Percentiles rank a stretch among this genome's conserved stretches.
phyloP scores from a whole-genome alignment of 2,113 vertebrate genomes.

The Notiomystis cincta region DNA sequence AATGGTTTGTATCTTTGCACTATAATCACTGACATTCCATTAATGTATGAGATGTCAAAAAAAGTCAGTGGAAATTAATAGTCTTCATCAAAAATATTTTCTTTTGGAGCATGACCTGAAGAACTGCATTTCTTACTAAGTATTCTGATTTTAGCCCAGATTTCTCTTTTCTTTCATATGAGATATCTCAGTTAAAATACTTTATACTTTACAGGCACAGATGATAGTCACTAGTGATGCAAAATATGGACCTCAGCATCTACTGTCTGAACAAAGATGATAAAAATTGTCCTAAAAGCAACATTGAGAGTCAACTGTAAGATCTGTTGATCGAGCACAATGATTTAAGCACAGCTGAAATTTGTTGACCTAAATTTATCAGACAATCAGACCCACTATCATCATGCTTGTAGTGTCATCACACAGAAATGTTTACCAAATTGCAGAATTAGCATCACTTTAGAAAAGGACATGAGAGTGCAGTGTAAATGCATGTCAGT shows the following conservation, averaged over 20 bases:
- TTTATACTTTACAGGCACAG: not conserved
- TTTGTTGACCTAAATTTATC: not conserved
- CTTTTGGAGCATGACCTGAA: not conserved
- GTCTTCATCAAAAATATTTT: not conserved
- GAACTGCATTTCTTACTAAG: not conserved
- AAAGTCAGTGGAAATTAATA: not conserved
- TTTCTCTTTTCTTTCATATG: not conserved
- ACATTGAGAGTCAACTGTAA: not conserved
- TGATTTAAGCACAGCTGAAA: not conserved
- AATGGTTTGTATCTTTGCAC: not conserved
- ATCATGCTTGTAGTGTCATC: not conserved
- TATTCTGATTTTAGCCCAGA: not conserved
- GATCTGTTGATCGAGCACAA: not conserved
- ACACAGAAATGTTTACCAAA: not conserved
- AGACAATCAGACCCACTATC: not conserved
- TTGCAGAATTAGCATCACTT: not conserved
- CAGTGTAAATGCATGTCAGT: not conserved
- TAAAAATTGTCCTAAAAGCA: not conserved
- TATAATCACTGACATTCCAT: not conserved
- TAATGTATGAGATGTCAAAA: fast-evolving
- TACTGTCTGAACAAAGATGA: not conserved
- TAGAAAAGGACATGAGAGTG: not conserved
- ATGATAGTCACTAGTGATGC: not conserved
- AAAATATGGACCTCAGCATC: not conserved
- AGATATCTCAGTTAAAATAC: not conserved